Conservation (phyloP, 2,797 vertebrate species). For the Cyclopterus lumpus region DNA sequence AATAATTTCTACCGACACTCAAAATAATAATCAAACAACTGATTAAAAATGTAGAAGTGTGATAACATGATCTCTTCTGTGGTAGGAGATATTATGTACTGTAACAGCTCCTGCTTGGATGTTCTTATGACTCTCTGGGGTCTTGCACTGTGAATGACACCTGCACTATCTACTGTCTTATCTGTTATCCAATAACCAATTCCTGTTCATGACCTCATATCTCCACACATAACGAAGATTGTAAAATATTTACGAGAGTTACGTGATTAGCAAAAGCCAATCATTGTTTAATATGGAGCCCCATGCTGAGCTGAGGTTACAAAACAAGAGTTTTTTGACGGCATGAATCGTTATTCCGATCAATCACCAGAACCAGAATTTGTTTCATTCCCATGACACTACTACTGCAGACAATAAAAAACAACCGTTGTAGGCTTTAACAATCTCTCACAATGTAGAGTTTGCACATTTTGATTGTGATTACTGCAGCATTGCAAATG, state of each 20-base stretch:
- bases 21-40: background rate
- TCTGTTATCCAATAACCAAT: constrained; percentile 63
- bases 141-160: constrained; percentile 61
- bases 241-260: constrained; percentile 54
- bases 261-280: constrained; percentile 62
- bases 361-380: constrained; percentile 49
- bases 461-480: constrained; percentile 65
- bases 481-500: constrained; percentile 60
- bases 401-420: constrained; percentile 63
- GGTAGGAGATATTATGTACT: background rate
- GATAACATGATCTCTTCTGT: background rate
- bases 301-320: constrained; percentile 47
- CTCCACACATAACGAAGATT: constrained; percentile 30
- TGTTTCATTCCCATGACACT: constrained; percentile 43
- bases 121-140: constrained; percentile 21
- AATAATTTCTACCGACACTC: background rate
- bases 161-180: constrained; percentile 38
- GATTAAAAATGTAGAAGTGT: constrained; percentile 5
- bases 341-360: constrained; percentile 60
- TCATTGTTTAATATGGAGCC: constrained; percentile 26
- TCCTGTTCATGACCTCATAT: constrained; percentile 53
- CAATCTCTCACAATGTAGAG: constrained; percentile 54
- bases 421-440: constrained; percentile 59
- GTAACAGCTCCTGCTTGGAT: constrained; percentile 9
- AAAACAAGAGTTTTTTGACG: constrained; percentile 27